Percentiles rank a stretch among this genome's conserved stretches.
These are phyloP conservation scores for Cydia splendana DNA, from an alignment of 1,140 invertebrate genomes.

Conservation along the genomic window DNA sequence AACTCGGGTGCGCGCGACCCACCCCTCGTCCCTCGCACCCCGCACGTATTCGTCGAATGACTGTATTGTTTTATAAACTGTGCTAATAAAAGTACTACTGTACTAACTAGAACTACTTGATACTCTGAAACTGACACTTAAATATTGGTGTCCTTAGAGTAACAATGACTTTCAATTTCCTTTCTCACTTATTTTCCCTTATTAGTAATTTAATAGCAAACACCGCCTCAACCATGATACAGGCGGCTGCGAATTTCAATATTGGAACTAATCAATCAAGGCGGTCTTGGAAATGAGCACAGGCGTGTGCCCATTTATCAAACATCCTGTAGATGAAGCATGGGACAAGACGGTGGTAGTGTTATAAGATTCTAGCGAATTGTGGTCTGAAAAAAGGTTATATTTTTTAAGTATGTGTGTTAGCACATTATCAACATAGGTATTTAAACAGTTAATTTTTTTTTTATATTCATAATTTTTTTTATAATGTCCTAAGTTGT, in stretches of 20 bases:
- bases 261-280: conserved; percentile 63
- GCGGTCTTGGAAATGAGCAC: conserved; percentile 49
- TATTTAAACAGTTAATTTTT: no score
- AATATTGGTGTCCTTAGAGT: not conserved
- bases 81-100: no score
- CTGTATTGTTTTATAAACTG: no score
- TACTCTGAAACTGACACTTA: no score
- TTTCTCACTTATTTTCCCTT: not conserved
- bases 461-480: no score
- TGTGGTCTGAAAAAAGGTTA: not conserved
- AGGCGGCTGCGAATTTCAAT: conserved; percentile 53
- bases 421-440: not conserved
- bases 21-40: no score
- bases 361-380: conserved; percentile 29
- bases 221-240: conserved; percentile 37
- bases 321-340: conserved; percentile 52
- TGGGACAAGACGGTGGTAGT: conserved; percentile 36
- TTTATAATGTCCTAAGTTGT: no score
- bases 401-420: no score
- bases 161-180: conserved; percentile 8
- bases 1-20: no score
- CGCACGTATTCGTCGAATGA: no score
- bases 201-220: conserved; percentile 10
- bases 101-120: no score
- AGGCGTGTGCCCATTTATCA: conserved; percentile 57